phyloP scores from a whole-genome alignment of 1,140 invertebrate species.

The Cotesia chilonis region DNA sequence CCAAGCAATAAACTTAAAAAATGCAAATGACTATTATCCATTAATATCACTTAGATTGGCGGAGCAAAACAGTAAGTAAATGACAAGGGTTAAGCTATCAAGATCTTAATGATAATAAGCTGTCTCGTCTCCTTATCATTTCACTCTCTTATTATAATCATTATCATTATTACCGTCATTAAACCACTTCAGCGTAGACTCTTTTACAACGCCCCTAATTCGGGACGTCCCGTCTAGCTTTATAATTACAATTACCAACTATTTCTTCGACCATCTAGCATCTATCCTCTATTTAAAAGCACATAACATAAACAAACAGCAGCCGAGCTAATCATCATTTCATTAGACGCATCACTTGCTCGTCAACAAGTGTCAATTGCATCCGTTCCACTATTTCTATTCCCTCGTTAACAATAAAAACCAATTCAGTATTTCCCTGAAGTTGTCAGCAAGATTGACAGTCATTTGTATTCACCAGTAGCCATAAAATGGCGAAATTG shows the following conservation, averaged over 20 bases:
- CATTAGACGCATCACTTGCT: slow-evolving; percentile 9
- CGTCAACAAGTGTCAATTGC: slow-evolving; percentile 15
- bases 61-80: background rate
- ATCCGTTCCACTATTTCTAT: background rate
- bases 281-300: background rate
- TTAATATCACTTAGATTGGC: background rate
- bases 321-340: background rate
- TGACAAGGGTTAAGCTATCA: slow-evolving; percentile 21
- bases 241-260: slow-evolving; percentile 32
- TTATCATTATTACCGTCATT: background rate
- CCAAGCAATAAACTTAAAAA: no score
- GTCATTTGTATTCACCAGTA: background rate
- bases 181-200: slow-evolving; percentile 12
- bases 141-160: slow-evolving; percentile 8
- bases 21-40: no score
- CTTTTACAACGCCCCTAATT: slow-evolving; percentile 32
- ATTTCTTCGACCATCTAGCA: background rate
- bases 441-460: slow-evolving; percentile 9
- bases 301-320: background rate
- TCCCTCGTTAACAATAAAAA: background rate
- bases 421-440: background rate
- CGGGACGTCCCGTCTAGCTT: slow-evolving; percentile 36
- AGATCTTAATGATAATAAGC: slow-evolving; percentile 29
- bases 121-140: slow-evolving; percentile 12
- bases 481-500: slow-evolving; percentile 60